Evolutionary conservation across 1,140 invertebrate genomes (phyloP).

Genomic region (Bombyx mandarina): DNA sequence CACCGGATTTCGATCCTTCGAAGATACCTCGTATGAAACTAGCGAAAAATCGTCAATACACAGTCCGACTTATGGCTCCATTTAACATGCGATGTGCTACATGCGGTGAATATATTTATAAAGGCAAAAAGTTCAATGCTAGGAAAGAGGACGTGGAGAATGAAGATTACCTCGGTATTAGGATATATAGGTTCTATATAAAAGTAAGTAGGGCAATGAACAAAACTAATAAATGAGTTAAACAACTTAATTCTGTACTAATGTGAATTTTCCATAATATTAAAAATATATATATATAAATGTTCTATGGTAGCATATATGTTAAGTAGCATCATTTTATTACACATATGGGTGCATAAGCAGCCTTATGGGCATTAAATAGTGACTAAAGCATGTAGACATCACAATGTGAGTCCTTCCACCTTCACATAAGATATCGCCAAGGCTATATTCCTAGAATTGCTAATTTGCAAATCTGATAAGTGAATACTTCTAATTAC

Average conservation of each 20-base stretch:
- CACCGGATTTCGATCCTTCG: slow-evolving; percentile 99
- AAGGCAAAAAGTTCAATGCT: slow-evolving; percentile 99
- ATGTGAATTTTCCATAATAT: too few relatives aligned
- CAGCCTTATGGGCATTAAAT: too few relatives aligned
- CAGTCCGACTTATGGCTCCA: slow-evolving; percentile 97
- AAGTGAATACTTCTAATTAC: too few relatives aligned
- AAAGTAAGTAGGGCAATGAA: slow-evolving; percentile 69
- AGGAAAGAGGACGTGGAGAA: slow-evolving; percentile 99
- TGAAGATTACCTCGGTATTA: slow-evolving; percentile 96
- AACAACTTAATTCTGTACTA: neutral
- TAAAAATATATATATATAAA: too few relatives aligned
- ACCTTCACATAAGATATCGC: too few relatives aligned
- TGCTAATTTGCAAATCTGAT: too few relatives aligned
- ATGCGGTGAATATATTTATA: slow-evolving; percentile 99
- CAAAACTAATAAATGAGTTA: neutral
- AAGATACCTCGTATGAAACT: slow-evolving; percentile 98
- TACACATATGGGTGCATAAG: too few relatives aligned
- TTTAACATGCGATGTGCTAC: slow-evolving; percentile 99
- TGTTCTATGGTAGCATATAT: too few relatives aligned
- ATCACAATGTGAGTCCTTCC: too few relatives aligned
- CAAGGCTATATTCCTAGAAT: too few relatives aligned
- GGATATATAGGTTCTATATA: slow-evolving; percentile 96
- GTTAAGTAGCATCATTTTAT: too few relatives aligned
- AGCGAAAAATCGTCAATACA: slow-evolving; percentile 93
- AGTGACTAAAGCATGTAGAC: too few relatives aligned